These are phyloP conservation scores for Isotomurus palustris DNA, from an alignment of 2,888 invertebrate species.

Conservation along the genomic window DNA sequence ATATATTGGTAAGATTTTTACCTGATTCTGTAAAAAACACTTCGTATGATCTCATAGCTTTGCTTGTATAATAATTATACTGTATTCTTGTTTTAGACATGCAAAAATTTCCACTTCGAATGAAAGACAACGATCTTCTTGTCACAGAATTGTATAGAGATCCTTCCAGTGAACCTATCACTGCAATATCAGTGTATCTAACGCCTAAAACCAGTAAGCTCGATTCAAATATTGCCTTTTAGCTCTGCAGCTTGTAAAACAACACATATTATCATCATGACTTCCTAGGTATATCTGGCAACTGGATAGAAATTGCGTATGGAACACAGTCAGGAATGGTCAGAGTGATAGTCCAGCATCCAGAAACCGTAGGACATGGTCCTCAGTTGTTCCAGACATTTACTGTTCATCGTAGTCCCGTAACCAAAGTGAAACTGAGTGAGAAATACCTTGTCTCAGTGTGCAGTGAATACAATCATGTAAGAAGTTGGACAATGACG, in stretches of 20 bases:
- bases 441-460: slow-evolving; percentile 93
- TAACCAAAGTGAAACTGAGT: slow-evolving; percentile 88
- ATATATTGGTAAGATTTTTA: slow-evolving; percentile 69
- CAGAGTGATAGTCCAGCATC: slow-evolving; percentile 95
- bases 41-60: too few species aligned
- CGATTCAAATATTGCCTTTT: neutral
- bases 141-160: slow-evolving; percentile 95
- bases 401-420: slow-evolving; percentile 92
- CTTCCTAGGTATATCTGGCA: slow-evolving; percentile 80
- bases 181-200: slow-evolving; percentile 94
- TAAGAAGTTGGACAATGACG: slow-evolving; percentile 76
- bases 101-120: slow-evolving; percentile 97
- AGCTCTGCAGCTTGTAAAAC: neutral
- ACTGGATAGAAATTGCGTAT: slow-evolving; percentile 99
- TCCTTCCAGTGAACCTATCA: slow-evolving; percentile 90
- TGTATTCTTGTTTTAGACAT: slow-evolving; percentile 67
- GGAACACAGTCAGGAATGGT: slow-evolving; percentile 95
- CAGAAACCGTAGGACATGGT: slow-evolving; percentile 96
- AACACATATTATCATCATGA: neutral
- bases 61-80: too few species aligned
- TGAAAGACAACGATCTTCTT: slow-evolving; percentile 97
- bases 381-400: slow-evolving; percentile 94
- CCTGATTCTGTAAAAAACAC: neutral
- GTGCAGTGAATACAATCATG: slow-evolving; percentile 84
- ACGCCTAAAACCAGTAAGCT: slow-evolving; percentile 93